Base-by-base conservation (phyloP, 1,140 invertebrate species). In the Scaptodrosophila lebanonensis region DNA sequence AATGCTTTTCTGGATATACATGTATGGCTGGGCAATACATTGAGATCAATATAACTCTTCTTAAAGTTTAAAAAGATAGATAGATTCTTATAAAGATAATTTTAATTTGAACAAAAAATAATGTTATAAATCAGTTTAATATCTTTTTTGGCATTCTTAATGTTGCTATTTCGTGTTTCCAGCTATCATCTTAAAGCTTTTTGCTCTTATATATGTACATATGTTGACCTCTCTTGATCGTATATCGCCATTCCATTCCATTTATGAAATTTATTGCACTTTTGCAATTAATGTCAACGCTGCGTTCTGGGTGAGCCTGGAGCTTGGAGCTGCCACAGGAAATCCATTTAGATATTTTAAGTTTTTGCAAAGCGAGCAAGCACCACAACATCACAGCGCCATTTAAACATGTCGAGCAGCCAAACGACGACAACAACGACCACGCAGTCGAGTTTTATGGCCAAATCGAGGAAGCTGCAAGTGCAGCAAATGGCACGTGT, bases 271-370 rank as follows among this genome's bases (percentile, higher is more conserved):
- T 72, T 63, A 72, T 67, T 72, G 69, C 68, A 58, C 69, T 63
- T 63, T 63, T 72, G 69, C 69, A 72, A 72, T 72, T 72, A 72
- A 66, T 63, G 69, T 67, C 58, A 62, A 52, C 56, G 68, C 16
- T 30, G 8, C 15, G 20, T 5, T 39, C 16, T 17, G 36, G 59
- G 52, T 45, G 39, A 33, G 35, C 35, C 52, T 18, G 22, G 43
- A 54, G 51, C 47, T 45, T n/a, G n/a, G n/a, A n/a, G 45, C 53
- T 73, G 63, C 73, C 69, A 35, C 54, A 57, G 65, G 45, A 66
- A 77, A 76, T 66, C 49, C 72, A 76, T 70, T 77, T 66, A 75
- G 53, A 54, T 58, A 63, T 66, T 57, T 40, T 11, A 35, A 6
- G 17, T 33, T 27, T 42, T 27, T 27, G 15, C 33, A 16, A 29